Conservation (phyloP, 2,888 invertebrate species). For the Leuctra nigra region DNA sequence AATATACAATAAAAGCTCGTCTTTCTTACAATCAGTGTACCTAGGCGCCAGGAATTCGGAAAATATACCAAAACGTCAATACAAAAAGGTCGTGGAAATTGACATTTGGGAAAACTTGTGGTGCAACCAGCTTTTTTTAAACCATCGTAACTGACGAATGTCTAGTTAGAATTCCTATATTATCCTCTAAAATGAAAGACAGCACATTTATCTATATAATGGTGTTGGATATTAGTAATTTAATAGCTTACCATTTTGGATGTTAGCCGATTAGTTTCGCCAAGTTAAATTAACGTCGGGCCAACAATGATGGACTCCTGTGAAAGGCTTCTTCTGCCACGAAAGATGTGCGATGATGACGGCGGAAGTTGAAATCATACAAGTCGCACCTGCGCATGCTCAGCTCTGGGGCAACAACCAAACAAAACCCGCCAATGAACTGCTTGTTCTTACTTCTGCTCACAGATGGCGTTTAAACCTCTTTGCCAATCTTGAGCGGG, state of each 20-base stretch:
- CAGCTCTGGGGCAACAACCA: too few species aligned
- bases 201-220: neutral
- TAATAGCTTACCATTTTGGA: conserved; percentile 69
- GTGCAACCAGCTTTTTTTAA: neutral
- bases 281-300: conserved; percentile 66
- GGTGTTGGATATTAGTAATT: conserved; percentile 23
- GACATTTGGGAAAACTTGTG: neutral
- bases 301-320: conserved; percentile 84
- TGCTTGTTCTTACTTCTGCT: too few species aligned
- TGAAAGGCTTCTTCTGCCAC: conserved; percentile 54
- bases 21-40: too few species aligned
- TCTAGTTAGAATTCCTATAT: too few species aligned
- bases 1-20: too few species aligned
- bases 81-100: too few species aligned
- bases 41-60: too few species aligned
- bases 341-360: conserved; percentile 11
- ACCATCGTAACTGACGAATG: neutral
- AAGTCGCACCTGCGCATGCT: too few species aligned
- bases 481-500: too few species aligned
- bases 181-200: neutral
- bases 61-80: too few species aligned
- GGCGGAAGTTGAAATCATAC: conserved; percentile 11
- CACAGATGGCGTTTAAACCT: too few species aligned
- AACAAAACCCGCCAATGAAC: too few species aligned
- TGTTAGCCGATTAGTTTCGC: conserved; percentile 70